Evolutionary conservation across 2,797 vertebrate species (phyloP), one percentile per base, ranked within the genome.

Genomic region (Rhyacichthys aspro): DNA sequence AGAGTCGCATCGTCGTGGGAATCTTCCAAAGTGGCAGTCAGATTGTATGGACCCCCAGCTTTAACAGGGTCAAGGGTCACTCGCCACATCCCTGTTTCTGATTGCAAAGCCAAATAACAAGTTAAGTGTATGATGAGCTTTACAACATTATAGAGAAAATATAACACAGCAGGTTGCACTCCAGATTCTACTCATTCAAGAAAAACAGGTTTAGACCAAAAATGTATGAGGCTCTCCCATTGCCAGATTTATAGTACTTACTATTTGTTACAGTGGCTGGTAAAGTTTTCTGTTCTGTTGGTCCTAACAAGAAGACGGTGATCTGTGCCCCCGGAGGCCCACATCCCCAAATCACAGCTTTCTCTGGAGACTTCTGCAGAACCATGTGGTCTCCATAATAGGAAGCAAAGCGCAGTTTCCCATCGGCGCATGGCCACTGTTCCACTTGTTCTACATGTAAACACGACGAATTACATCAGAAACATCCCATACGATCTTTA

Each of bases 381-480:
- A 98, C 96, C 95, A 98, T 95, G 84, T 95, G 90, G 66, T 94
- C 59, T 0, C 86, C 86, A 56, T 95, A 94, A 83, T 93, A 96
- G 12, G 94, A 95, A 0, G 95, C 94, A 60, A 97, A 96, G 14
- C 74, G 5, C 11, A 98, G 76, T 4, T 1, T 8, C 3, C 43
- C 72, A 49, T 62, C 86, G 76, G 10, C 2, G 67, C 32, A 67
- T 12, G 67, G 14, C 14, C 38, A 8, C 37, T 23, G 47, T 16
- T 34, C 14, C 9, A 11, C 16, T 37, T 50, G 47, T 7, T 1
- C 47, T 49, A 36, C 15, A 16, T 11, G 32, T 7, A 38, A 41
- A 38, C 3, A 14, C n/a, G 15, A 49, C 15, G 37, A 11, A 49
- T 8, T 10, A 17, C 12, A 16, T 11, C 6, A 32, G 11, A 50